These are phyloP conservation scores for Parazoanthus darwini DNA, from an alignment of 92 coral and sea anemone species.

Conservation along the genomic window DNA sequence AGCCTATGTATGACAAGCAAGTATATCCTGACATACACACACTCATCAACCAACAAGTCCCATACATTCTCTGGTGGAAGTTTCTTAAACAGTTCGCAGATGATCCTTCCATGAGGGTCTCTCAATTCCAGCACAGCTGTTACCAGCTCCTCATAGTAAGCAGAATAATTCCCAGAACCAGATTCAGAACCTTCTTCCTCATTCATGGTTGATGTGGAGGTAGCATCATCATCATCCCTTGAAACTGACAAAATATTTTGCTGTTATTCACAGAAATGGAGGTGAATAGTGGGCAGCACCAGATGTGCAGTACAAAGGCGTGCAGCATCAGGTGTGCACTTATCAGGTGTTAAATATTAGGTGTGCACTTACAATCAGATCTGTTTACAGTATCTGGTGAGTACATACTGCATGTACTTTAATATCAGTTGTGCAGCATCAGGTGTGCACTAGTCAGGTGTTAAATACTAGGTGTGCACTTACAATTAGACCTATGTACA, in stretches of 20 bases:
- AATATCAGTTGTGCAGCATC: too few species aligned
- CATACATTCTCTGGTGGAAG: constrained; percentile 88
- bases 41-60: background rate
- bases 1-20: too few species aligned
- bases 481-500: too few species aligned
- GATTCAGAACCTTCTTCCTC: constrained; percentile 64
- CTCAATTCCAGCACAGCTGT: constrained; percentile 91
- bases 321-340: too few species aligned
- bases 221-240: constrained; percentile 76
- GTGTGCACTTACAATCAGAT: too few species aligned
- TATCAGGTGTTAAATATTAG: too few species aligned
- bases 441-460: too few species aligned
- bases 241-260: background rate
- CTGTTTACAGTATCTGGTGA: too few species aligned
- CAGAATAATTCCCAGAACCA: constrained; percentile 45
- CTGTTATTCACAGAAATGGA: background rate
- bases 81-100: constrained; percentile 91
- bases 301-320: too few species aligned
- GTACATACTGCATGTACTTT: too few species aligned
- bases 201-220: constrained; percentile 68
- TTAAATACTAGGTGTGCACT: too few species aligned
- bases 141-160: constrained; percentile 80
- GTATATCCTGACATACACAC: background rate
- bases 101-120: constrained; percentile 83
- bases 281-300: too few species aligned